These are phyloP conservation scores for Calameuta pallipes DNA, from an alignment of 2,888 invertebrate species.

Conservation along the genomic window DNA sequence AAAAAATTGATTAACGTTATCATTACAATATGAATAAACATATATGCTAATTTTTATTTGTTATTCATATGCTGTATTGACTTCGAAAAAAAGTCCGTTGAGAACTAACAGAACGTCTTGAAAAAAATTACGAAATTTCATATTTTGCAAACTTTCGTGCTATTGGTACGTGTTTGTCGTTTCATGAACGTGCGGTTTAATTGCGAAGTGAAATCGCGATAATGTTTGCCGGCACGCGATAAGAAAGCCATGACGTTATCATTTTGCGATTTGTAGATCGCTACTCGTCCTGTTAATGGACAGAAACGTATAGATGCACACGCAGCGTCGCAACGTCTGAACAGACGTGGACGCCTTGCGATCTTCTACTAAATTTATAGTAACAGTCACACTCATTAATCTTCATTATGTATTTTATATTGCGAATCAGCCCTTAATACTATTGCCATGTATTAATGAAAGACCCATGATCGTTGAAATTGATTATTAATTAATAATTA, in stretches of 20 bases:
- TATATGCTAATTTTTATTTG: background rate
- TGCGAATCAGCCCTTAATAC: background rate
- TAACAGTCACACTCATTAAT: background rate
- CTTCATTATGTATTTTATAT: background rate
- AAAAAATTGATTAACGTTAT: background rate
- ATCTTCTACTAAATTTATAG: background rate
- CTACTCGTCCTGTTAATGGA: background rate
- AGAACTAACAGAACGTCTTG: background rate
- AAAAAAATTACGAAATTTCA: background rate
- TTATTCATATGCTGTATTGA: background rate
- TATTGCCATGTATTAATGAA: too few relatives aligned
- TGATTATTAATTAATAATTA: background rate
- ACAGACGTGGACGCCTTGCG: background rate
- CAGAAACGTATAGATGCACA: background rate
- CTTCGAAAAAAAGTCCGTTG: background rate
- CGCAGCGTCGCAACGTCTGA: background rate
- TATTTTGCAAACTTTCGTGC: background rate
- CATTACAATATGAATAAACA: background rate
- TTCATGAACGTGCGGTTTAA: background rate
- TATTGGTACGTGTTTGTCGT: background rate
- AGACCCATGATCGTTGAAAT: background rate
- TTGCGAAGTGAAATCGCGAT: background rate
- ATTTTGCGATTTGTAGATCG: background rate
- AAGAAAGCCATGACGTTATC: background rate
- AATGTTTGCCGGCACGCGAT: background rate